Evolutionary conservation across 2,113 vertebrate genomes (phyloP).

Genomic region (Xenopus laevis): DNA sequence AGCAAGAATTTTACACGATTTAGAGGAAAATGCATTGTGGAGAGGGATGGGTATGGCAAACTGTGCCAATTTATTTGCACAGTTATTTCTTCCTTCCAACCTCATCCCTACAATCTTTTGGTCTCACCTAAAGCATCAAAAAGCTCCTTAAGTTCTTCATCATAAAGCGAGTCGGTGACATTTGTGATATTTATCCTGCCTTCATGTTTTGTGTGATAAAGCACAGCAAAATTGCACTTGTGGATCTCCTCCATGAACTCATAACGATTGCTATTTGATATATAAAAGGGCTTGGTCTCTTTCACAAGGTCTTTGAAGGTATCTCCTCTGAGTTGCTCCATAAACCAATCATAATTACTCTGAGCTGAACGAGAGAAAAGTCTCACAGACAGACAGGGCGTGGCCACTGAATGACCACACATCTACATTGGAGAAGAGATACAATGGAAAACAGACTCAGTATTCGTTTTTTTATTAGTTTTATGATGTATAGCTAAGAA

Average conservation of each 20-base stretch:
- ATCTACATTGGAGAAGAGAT: not conserved
- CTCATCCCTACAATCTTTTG: not conserved
- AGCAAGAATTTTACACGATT: no score
- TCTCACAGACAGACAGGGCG: not conserved
- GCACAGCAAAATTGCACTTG: not conserved
- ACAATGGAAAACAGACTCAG: no score
- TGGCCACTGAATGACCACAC: not conserved
- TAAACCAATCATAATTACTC: not conserved
- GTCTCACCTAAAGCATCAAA: not conserved
- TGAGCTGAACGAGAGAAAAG: conserved; percentile 8
- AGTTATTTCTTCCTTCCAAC: no score
- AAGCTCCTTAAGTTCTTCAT: not conserved
- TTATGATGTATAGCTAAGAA: no score
- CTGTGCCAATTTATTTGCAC: no score
- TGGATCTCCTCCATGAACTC: not conserved
- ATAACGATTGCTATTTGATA: not conserved
- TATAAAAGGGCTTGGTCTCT: not conserved
- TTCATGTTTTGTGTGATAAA: conserved; percentile 29
- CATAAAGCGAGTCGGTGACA: conserved; percentile 18
- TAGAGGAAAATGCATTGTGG: no score
- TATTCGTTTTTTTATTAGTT: no score
- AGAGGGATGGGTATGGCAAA: no score
- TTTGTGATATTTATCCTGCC: conserved; percentile 28
- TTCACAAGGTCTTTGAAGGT: not conserved
- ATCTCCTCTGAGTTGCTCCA: not conserved